Base-by-base conservation (phyloP, 2,113 vertebrate species). In the Scatophagus argus region DNA sequence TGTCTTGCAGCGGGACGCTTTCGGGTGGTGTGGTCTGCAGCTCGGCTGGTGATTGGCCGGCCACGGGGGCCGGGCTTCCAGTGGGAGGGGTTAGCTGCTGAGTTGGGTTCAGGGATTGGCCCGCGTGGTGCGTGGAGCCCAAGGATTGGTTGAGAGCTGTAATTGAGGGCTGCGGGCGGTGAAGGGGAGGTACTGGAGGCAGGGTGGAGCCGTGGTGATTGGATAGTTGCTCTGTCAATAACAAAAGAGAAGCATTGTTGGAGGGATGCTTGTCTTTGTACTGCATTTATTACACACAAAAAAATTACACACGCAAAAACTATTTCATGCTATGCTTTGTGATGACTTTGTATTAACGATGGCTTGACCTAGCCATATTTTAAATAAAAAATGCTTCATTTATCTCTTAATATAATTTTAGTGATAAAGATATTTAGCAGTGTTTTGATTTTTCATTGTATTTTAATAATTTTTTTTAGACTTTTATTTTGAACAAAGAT, bases 1-100 rank as follows among this genome's bases (percentile, higher is more conserved):
- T 99, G 97, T 98, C 98, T 96, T 99, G 98, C 98, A 99, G 98
- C 98, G 98, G 98, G 96, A 99, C 98, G 93, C 97, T 98, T 95
- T 99, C 98, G 55, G 98, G 97, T 84, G 97, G 97, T 90, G 98
- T 99, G 97, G 97, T 98, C 97, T 98, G 98, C 98, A 99, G 97
- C 95, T 99, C 98, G 96, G 96, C 97, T 96, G 98, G 98, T 96
- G 89, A 91, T 90, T 97, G 96, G 88, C 96, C 98, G 95, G 96
- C 97, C 96, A 96, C 96, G 74, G 96, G 96, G 94, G 97, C 98
- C 96, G 96, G 97, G 94, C 95, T 99, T 95, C 91, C 91, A 73
- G 79, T 86, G n/a, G 90, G 89, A 74, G 91, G 83, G 44, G 88
- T 90, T 77, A 90, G 74, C 55, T 88, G 89, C 62, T 86, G 78